Base-by-base conservation (phyloP, 2,888 invertebrate species). In the Patella ulyssiponensis region DNA sequence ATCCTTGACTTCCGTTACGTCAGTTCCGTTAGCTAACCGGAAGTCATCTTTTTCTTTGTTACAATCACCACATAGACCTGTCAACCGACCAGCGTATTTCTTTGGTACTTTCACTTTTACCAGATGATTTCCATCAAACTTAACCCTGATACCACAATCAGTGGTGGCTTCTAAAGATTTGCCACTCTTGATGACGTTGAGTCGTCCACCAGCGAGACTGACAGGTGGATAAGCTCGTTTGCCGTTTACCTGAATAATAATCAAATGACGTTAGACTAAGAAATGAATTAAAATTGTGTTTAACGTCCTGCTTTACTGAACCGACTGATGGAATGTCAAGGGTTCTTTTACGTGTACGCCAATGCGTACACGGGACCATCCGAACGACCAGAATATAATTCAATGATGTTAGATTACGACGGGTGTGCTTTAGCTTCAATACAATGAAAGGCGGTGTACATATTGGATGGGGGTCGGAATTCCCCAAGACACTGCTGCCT, bases 21-120 rank as follows among this genome's bases (percentile, higher is more conserved):
- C 81, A 17, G 17, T 72, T 54, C 83, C 82, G 9, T 82, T 69
- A 56, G 77, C 80, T 9, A 81, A 81, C 15, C 75, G 69, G 64
- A 76, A 80, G 69, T 86, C 86, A 72, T 85, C 82, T 27, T 79
- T 75, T 12, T 70, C 71, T 0, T 83, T 83, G 73, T 86, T 83
- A 73, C 86, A 86, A 78, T 86, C 81, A n/a, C 86, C 86, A 73
- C 86, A 86, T 1, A 86, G 69, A 53, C 86, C 86, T 2, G 75
- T 78, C 80, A 86, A 54, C 12, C 58, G 75, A 15, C 76, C 71
- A n/a, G 70, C 23, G 71, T 77, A 82, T 73, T 77, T 74, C 12
- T 72, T 77, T 3, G 82, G 82, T 17, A 85, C 81, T 17, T 74
- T 70, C 7, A 85, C 77, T 52, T 80, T 79, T 14, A 80, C 82